Conservation (phyloP, 2,888 invertebrate genomes). For the Watsonalla cultraria region DNA sequence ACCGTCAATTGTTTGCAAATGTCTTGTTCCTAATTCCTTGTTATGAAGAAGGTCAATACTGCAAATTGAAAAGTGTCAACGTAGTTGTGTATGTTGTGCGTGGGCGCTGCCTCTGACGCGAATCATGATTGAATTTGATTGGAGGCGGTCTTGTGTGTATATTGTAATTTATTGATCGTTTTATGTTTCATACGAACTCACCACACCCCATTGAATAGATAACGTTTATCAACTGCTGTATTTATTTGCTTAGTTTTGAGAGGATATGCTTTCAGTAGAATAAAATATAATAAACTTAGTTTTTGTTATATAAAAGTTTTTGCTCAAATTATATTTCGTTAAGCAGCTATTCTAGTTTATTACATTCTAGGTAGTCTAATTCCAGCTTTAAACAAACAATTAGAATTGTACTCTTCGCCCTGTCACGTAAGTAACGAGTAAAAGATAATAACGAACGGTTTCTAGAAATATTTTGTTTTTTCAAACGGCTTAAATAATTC, state of each 20-base stretch:
- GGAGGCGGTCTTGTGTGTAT: constrained; percentile 33
- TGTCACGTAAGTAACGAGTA: not conserved
- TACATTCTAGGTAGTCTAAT: too few relatives aligned
- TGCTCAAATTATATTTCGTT: too few relatives aligned
- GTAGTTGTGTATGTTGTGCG: constrained; percentile 18
- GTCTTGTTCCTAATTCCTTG: not conserved
- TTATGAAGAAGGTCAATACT: constrained; percentile 16
- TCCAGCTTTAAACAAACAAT: not conserved
- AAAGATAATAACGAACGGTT: not conserved
- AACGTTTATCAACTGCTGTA: constrained; percentile 4
- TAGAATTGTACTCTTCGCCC: not conserved
- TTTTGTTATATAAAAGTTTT: too few relatives aligned
- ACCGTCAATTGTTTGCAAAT: not conserved
- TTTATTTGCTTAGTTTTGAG: too few relatives aligned
- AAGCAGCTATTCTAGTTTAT: too few relatives aligned
- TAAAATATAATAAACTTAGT: too few relatives aligned
- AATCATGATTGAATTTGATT: constrained; percentile 46
- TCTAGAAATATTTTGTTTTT: too few relatives aligned
- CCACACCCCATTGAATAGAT: constrained; percentile 25
- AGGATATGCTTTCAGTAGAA: too few relatives aligned
- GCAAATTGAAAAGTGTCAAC: constrained; percentile 31
- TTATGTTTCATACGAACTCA: constrained; percentile 14
- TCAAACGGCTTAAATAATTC: too few relatives aligned
- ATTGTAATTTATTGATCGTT: constrained; percentile 35
- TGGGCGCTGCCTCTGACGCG: constrained; percentile 21